Base-by-base conservation (phyloP, 1,140 invertebrate genomes). In the Aphelinus certus region DNA sequence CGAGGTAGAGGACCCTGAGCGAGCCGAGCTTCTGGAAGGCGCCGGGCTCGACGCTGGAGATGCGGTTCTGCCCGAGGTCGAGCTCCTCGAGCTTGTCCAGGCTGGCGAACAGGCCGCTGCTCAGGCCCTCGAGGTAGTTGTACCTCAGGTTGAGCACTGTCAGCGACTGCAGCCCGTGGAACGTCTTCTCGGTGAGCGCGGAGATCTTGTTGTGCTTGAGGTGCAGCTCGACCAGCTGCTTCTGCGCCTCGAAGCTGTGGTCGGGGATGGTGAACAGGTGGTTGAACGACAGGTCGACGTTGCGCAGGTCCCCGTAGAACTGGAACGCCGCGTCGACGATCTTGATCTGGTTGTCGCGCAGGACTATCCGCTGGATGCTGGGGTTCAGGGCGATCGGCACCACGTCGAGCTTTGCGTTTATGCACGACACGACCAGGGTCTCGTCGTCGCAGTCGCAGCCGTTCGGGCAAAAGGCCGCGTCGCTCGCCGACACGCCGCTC, bases 311-410 rank as follows among this genome's bases (percentile, higher is more conserved):
- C 0, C 92, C 90, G 84, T 97, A 97, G 85, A 97, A 96, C 79
- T 94, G 93, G 83, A 97, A 95, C 0, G 90, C 89, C 7, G 92
- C 92, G 83, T 96, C 94, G 58, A 97, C 94, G 42, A 92, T 94
- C 84, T 95, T 95, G 79, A 97, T 95, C 79, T 92, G 92, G 84
- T 96, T 97, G 82, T 94, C 94, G 79, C 92, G 92, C 49, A 97
- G 91, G 62, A 94, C 92, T 70, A 96, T 91, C 45, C 94, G 89
- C 83, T 95, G 93, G 69, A 97, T 94, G 78, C 93, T 94, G 2
- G 96, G 96, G 86, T 97, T 97, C 58, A 97, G 89, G 1, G 95
- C 94, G 78, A 97, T 97, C 55, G 96, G 96, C 60, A 97, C 92
- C 10, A 96, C 94, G 86, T 96, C 95, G 57, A 97, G 88, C 75